phyloP scores from a whole-genome alignment of 2,797 vertebrate genomes.

The Eulemur albifrons region DNA sequence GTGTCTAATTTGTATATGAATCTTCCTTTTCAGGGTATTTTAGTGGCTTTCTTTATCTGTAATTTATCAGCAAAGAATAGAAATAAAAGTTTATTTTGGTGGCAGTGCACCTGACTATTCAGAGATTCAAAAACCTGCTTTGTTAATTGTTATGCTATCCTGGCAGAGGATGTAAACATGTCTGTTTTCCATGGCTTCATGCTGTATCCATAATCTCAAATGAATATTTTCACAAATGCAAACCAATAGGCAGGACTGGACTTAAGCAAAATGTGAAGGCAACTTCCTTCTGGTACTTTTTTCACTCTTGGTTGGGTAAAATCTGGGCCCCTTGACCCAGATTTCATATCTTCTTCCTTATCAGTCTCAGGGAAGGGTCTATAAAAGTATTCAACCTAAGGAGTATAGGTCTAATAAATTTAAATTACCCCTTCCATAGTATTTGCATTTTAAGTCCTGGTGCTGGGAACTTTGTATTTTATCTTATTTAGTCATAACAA shows the following conservation, averaged over 20 bases:
- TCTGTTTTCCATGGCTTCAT: neutral
- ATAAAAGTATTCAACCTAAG: neutral
- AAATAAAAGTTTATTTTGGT: conserved; percentile 67
- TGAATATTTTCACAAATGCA: conserved; percentile 52
- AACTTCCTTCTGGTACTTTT: conserved; percentile 9
- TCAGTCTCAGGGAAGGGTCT: neutral
- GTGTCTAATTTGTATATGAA: conserved; percentile 51
- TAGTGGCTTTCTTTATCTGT: conserved; percentile 53
- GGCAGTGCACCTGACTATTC: conserved; percentile 52
- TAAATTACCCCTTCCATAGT: neutral
- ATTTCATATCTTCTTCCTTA: neutral
- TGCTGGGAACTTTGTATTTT: neutral
- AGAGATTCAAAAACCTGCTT: conserved; percentile 49
- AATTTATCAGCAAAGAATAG: conserved; percentile 60
- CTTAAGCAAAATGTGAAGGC: neutral
- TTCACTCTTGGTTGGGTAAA: neutral
- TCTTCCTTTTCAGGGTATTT: conserved; percentile 54
- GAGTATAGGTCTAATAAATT: neutral
- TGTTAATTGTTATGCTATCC: conserved; percentile 38
- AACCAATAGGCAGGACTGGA: neutral
- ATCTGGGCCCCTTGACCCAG: neutral
- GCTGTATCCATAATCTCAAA: neutral
- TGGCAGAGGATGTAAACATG: conserved; percentile 43
- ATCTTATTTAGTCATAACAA: neutral
- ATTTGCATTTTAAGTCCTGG: neutral